Percentiles rank a stretch among this genome's conserved stretches.
phyloP scores from a whole-genome alignment of 2,888 invertebrate genomes.

The Meandrusa payeni region DNA sequence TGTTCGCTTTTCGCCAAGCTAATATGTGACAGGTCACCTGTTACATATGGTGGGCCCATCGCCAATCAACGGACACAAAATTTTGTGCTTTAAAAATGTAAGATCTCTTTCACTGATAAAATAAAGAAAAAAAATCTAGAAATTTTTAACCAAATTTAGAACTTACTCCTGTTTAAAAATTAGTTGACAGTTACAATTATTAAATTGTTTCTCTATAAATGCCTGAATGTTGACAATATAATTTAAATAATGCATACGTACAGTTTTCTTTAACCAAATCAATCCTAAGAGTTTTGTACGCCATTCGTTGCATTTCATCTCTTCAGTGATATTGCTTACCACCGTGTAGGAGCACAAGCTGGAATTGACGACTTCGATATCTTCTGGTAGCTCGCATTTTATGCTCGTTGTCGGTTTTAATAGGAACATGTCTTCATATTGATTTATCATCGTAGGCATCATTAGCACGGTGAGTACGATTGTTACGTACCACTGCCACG shows the following conservation, averaged over 20 bases:
- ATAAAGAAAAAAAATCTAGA: too few species aligned
- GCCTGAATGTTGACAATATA: too few species aligned
- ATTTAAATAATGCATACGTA: constrained; percentile 37
- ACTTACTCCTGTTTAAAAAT: too few species aligned
- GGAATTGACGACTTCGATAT: constrained; percentile 41
- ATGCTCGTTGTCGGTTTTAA: constrained; percentile 43
- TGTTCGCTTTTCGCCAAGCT: too few species aligned
- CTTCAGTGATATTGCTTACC: constrained; percentile 41
- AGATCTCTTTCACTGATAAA: too few species aligned
- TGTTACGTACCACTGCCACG: constrained; percentile 69
- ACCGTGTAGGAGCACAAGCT: constrained; percentile 47
- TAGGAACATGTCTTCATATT: constrained; percentile 60
- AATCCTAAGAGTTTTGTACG: constrained; percentile 56
- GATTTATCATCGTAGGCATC: constrained; percentile 53
- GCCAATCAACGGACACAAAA: too few species aligned
- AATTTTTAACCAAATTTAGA: too few species aligned
- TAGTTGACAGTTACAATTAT: too few species aligned
- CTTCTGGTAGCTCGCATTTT: constrained; percentile 42
- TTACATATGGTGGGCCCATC: too few species aligned
- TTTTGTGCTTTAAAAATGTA: too few species aligned
- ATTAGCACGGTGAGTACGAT: constrained; percentile 48
- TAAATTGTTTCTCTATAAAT: too few species aligned
- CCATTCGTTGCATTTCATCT: constrained; percentile 53
- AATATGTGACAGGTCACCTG: too few species aligned
- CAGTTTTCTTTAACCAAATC: constrained; percentile 61